These are phyloP conservation scores for Scaptomyza polygonia DNA, from an alignment of 2,888 invertebrate genomes.

Conservation along the genomic window DNA sequence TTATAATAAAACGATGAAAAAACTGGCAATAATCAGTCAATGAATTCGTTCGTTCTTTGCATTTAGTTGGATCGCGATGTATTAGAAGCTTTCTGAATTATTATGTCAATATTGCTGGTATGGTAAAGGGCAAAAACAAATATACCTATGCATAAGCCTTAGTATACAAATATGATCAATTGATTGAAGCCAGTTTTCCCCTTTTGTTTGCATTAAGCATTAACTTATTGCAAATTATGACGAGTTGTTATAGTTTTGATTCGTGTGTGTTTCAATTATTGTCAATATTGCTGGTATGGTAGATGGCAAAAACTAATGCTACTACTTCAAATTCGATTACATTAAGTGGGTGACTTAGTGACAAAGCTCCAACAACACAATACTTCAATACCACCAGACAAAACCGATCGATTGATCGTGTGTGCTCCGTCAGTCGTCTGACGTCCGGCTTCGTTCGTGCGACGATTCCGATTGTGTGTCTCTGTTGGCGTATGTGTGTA, in stretches of 20 bases:
- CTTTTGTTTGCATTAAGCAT: constrained; percentile 52
- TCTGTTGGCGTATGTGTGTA: constrained; percentile 9
- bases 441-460: constrained; percentile 51
- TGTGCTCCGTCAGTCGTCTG: constrained; percentile 19
- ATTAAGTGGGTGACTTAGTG: constrained; percentile 41
- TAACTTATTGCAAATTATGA: constrained; percentile 65
- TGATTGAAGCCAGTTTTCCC: constrained; percentile 57
- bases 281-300: no score
- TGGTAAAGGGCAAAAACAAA: constrained; percentile 31
- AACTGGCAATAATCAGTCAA: constrained; percentile 66
- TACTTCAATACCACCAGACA: constrained; percentile 51
- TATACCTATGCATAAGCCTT: constrained; percentile 33
- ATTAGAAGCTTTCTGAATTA: constrained; percentile 59
- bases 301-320: no score
- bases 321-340: constrained; percentile 53
- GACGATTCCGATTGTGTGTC: constrained; percentile 15
- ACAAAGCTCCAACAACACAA: constrained; percentile 57
- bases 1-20: constrained; percentile 13
- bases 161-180: constrained; percentile 38
- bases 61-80: constrained; percentile 41
- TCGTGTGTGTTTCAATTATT: no score
- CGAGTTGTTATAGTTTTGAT: constrained; percentile 5
- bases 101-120: constrained; percentile 52
- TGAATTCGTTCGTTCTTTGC: constrained; percentile 40
- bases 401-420: constrained; percentile 63